Conservation (phyloP, 2,797 vertebrate genomes). For the Amphiprion clarkii region DNA sequence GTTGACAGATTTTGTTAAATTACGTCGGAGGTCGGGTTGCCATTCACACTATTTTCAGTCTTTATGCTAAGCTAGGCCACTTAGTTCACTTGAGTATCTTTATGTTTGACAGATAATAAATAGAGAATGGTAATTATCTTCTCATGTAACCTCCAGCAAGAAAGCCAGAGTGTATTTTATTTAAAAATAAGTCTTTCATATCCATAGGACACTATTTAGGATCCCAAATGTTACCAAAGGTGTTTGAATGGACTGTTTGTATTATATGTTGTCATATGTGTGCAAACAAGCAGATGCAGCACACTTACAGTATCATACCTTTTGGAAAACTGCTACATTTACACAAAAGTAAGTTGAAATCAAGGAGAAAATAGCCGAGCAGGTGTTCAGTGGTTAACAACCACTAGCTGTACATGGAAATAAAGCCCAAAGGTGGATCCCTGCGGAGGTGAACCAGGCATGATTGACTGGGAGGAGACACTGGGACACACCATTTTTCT, state of each 20-base stretch:
- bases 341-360: not conserved
- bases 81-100: too few relatives aligned
- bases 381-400: conserved; percentile 5
- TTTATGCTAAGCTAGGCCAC: too few relatives aligned
- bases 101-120: too few relatives aligned
- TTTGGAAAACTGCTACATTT: not conserved
- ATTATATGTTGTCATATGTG: not conserved
- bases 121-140: too few relatives aligned
- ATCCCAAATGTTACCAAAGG: too few relatives aligned
- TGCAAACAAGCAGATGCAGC: not conserved
- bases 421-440: conserved; percentile 24
- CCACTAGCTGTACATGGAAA: conserved; percentile 11
- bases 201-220: too few relatives aligned
- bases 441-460: not conserved
- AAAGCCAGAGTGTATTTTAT: too few relatives aligned
- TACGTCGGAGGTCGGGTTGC: too few relatives aligned
- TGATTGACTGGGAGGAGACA: conserved; percentile 26
- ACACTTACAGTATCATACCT: not conserved
- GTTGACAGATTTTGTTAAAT: too few relatives aligned
- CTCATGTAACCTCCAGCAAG: too few relatives aligned
- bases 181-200: too few relatives aligned
- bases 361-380: not conserved
- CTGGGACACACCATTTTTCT: conserved; percentile 14
- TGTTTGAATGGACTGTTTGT: not conserved
- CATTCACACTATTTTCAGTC: too few relatives aligned